Evolutionary conservation across 2,797 vertebrate genomes (phyloP).

Genomic region (Oceanodroma leucorhoa): DNA sequence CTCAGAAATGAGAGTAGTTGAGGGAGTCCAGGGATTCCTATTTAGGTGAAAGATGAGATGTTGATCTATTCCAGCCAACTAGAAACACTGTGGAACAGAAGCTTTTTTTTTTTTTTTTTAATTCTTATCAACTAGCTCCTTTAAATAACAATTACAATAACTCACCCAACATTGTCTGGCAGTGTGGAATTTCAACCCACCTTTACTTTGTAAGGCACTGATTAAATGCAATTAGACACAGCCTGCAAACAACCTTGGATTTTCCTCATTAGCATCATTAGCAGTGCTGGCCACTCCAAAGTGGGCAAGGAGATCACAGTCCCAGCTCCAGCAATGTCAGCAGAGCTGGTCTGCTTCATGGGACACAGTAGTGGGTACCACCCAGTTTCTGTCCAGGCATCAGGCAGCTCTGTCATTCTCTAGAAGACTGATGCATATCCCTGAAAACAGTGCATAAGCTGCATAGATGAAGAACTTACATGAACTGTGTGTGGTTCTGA

Average conservation of each 20-base stretch:
- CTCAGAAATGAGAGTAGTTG: conserved; percentile 15
- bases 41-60: conserved; percentile 55
- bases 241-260: background rate
- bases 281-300: background rate
- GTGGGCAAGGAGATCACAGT: background rate
- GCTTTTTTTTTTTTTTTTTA: background rate
- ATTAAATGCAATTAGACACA: background rate
- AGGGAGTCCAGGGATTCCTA: conserved; percentile 31
- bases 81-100: conserved; percentile 28
- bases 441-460: background rate
- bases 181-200: background rate
- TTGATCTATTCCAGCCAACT: conserved; percentile 9
- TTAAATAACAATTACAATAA: background rate
- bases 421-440: background rate
- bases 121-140: background rate
- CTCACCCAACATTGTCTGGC: background rate
- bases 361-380: background rate
- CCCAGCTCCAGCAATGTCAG: background rate
- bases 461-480: background rate
- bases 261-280: background rate
- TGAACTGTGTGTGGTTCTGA: background rate
- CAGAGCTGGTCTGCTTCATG: background rate
- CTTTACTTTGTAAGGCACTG: background rate
- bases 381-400: background rate
- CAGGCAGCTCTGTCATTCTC: background rate